These are phyloP conservation scores for Chinchilla lanigera DNA, from an alignment of 2,113 vertebrate species.

Conservation along the genomic window DNA sequence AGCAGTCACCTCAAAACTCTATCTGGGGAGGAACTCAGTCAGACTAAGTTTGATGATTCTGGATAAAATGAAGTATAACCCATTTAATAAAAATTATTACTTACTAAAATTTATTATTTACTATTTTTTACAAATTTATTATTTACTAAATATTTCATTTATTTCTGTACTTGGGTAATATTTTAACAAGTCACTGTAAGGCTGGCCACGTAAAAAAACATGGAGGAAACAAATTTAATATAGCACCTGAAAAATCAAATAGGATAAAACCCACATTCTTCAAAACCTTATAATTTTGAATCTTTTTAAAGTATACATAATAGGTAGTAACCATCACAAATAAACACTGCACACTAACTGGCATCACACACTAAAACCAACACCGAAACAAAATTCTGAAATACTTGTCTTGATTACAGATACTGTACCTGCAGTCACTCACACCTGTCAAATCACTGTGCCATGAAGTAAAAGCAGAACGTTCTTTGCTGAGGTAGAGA, in stretches of 20 bases:
- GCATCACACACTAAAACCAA: neutral
- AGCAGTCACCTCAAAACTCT: neutral
- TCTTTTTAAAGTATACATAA: neutral
- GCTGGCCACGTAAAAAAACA: neutral
- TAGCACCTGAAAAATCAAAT: neutral
- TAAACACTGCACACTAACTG: neutral
- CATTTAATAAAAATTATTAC: slow-evolving; percentile 44
- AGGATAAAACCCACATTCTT: neutral
- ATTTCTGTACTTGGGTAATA: slow-evolving; percentile 1
- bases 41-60: neutral
- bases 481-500: neutral
- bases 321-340: neutral
- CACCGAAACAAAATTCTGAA: slow-evolving; percentile 38
- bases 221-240: slow-evolving; percentile 42
- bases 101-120: slow-evolving; percentile 25
- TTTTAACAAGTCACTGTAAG: neutral
- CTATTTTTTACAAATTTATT: slow-evolving; percentile 6
- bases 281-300: neutral
- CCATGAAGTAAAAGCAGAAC: neutral
- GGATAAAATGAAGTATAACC: neutral
- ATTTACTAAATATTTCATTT: neutral
- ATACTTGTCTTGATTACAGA: neutral
- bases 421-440: neutral
- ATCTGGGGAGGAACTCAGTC: neutral
- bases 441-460: neutral